phyloP scores from a whole-genome alignment of 2,888 invertebrate genomes.

The Meloe dianella region DNA sequence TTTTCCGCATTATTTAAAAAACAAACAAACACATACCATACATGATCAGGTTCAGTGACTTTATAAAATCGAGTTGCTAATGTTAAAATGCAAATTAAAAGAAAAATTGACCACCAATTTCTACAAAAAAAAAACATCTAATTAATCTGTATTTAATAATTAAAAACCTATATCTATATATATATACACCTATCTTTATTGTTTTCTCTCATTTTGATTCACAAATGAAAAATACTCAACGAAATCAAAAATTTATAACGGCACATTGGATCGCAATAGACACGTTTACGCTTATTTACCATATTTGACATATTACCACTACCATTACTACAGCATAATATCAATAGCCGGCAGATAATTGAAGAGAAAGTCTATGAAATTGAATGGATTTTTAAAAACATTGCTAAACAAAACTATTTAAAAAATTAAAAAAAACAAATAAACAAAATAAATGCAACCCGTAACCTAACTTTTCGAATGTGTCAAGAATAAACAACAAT shows the following conservation, averaged over 20 bases:
- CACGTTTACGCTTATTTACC: slow-evolving; percentile 12
- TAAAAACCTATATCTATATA: too few relatives aligned
- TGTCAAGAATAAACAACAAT: neutral
- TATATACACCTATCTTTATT: slow-evolving; percentile 2
- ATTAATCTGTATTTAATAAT: neutral
- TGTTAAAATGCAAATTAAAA: slow-evolving; percentile 69
- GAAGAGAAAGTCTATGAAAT: neutral
- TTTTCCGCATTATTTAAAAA: neutral
- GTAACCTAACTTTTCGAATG: neutral
- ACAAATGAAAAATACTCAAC: neutral
- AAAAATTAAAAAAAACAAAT: neutral
- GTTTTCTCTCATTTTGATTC: slow-evolving; percentile 1
- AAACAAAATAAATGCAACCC: neutral
- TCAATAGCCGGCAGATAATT: neutral
- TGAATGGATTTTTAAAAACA: neutral
- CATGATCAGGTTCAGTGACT: slow-evolving; percentile 90
- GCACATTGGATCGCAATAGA: slow-evolving; percentile 8
- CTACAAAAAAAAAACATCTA: slow-evolving; percentile 40
- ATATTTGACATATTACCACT: neutral
- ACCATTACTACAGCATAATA: neutral
- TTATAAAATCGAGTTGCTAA: slow-evolving; percentile 83
- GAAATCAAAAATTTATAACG: slow-evolving; percentile 18
- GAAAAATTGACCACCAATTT: slow-evolving; percentile 73
- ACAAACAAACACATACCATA: slow-evolving; percentile 72
- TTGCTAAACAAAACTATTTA: neutral